Base-by-base conservation (phyloP, 2,888 invertebrate species). In the Drosophila cyrtoloma region DNA sequence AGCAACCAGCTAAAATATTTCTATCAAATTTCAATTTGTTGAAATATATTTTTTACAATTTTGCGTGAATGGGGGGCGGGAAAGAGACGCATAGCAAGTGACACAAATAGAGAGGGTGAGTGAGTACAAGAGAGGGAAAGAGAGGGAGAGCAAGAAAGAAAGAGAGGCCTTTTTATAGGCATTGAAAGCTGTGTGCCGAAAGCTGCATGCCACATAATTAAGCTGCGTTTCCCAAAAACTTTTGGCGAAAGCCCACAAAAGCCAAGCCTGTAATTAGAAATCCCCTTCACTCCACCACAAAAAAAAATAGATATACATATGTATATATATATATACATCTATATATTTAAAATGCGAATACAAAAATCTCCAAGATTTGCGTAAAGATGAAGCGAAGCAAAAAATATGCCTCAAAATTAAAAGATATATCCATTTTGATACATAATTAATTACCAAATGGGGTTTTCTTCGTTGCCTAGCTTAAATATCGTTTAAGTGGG, bases 1-100 rank as follows among this genome's bases (percentile, higher is more conserved):
- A 66, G 53, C 56, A 61, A 75, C 51, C 81, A 71, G 77, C 80
- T 70, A 80, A 77, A 74, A 84, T 82, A 86, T 88, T 86, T 88
- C 86, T 86, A 86, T 88, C 84, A 86, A 86, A 89, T 89, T 86
- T 88, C 89, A 86, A 88, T 86, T 88, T 86, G 89, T 75, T 88
- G 71, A 86, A 84, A 73, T 79, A 86, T 85, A 75, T 81, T 81
- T 81, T 78, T 81, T 78, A 81, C 78, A 78, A 78, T 75, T 80
- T 77, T 57, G 28, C 39, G 37, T 53, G 33, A 76, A 68, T 65
- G 65, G 42, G 56, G 60, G 30, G 51, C 35, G 57, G 51, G 35
- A 39, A 58, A 50, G 26, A 56, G 37, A 59, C 26, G 52, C 19
- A 47, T 22, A 33, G 59, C 50, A 50, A 66, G 52, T 47, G 55